Evolutionary conservation across 2,113 vertebrate genomes (phyloP).

Genomic region (Neolamprologus modestus): DNA sequence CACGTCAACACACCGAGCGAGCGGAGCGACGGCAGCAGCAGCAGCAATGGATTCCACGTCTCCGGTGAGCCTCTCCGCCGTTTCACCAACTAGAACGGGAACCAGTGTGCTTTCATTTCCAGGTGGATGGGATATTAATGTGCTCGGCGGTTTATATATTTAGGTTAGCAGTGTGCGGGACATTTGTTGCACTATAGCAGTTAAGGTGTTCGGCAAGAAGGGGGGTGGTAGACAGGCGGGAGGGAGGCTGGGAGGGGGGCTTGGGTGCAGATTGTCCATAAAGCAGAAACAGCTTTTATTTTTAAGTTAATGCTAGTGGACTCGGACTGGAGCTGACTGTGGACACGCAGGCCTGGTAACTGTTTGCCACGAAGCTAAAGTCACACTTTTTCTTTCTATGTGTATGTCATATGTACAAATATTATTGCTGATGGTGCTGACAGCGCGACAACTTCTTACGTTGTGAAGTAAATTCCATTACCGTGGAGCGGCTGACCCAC

Average conservation of each 20-base stretch:
- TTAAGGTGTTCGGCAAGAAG: neutral
- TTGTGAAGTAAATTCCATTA: constrained; percentile 2
- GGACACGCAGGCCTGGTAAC: constrained; percentile 16
- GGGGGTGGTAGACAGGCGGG: neutral
- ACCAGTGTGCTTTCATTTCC: neutral
- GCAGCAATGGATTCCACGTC: constrained; percentile 70
- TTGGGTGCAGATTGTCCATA: neutral
- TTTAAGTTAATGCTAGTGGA: neutral
- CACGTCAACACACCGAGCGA: constrained; percentile 75
- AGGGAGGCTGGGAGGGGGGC: neutral
- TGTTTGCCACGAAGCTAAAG: neutral
- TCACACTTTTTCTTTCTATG: neutral
- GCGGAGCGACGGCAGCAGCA: neutral
- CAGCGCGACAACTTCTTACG: neutral
- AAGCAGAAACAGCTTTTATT: neutral
- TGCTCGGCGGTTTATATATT: neutral
- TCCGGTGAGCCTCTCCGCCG: constrained; percentile 60
- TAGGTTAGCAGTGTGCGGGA: neutral
- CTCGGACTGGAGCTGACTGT: neutral
- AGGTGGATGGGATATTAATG: neutral
- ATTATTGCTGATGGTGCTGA: neutral
- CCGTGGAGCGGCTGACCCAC: neutral
- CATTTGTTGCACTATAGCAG: constrained; percentile 43
- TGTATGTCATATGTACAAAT: neutral
- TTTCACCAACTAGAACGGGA: neutral